phyloP scores from a whole-genome alignment of 2,888 invertebrate species.

The Drosophila neoperkinsi region DNA sequence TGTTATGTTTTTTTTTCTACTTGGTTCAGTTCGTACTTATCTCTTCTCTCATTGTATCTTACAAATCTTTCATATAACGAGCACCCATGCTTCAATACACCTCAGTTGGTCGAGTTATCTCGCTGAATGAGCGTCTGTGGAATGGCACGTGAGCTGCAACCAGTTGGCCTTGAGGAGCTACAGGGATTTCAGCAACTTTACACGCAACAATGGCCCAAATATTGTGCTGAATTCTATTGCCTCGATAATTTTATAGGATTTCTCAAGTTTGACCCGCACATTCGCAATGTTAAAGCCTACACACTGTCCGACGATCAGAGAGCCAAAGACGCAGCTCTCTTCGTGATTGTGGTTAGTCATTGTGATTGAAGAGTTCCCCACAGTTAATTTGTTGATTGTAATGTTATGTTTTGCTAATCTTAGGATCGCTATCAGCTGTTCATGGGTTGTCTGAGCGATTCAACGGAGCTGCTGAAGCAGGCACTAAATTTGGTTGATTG shows the following conservation, averaged over 20 bases:
- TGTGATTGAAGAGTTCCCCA: not conserved
- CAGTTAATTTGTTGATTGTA: fast-evolving
- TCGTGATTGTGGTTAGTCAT: slow-evolving; percentile 56
- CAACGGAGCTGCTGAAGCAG: slow-evolving; percentile 46
- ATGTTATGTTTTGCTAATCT: not conserved
- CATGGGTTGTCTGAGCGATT: slow-evolving; percentile 70
- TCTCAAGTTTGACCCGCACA: slow-evolving; percentile 19
- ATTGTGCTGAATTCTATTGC: slow-evolving; percentile 73
- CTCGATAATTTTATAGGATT: slow-evolving; percentile 70
- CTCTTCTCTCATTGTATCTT: not conserved
- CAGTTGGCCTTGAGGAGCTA: slow-evolving; percentile 35
- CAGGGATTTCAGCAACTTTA: slow-evolving; percentile 26
- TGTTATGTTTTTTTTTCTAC: too few relatives aligned
- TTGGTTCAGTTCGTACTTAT: too few relatives aligned
- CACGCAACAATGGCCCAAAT: slow-evolving; percentile 60
- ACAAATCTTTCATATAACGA: not conserved
- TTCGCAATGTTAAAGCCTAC: slow-evolving; percentile 41
- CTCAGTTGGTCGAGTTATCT: slow-evolving; percentile 14
- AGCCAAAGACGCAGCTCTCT: slow-evolving; percentile 58
- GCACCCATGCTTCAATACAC: fast-evolving
- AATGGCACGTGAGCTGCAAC: slow-evolving; percentile 27
- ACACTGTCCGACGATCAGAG: slow-evolving; percentile 27
- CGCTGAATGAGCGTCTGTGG: not conserved
- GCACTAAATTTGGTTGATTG: slow-evolving; percentile 81
- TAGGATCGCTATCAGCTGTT: slow-evolving; percentile 84